Base-by-base conservation (phyloP, 2,888 invertebrate species). In the Synanthedon vespiformis region DNA sequence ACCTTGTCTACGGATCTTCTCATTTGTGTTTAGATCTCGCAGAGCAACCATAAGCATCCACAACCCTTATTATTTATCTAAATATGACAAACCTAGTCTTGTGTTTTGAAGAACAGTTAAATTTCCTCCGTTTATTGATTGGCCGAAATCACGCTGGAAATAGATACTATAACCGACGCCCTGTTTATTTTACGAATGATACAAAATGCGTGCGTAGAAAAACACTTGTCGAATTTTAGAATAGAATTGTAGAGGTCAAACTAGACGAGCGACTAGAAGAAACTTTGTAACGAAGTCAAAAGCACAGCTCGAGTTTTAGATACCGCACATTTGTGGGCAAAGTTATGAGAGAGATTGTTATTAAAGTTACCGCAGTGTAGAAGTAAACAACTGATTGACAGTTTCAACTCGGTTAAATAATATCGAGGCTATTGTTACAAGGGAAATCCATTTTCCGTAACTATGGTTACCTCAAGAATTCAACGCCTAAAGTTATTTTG, bases 281-380 rank as follows among this genome's bases (percentile, higher is more conserved):
- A 58, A 59, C 52, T 58, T 57, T 50, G 47, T 59, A 60, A 59
- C 57, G 53, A 62, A 58, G 59, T 58, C 53, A 56, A 58, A 54
- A 54, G 56, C 54, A 51, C 51, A 40, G 51, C 53, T 56, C 55
- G 57, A 59, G 55, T 56, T 54, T 50, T 51, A 50, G 55, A 61
- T 62, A 53, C 55, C 51, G 54, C 54, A 57, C 52, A 18, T 16
- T 52, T 50, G 54, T 55, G 44, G 55, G 53, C 51, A 51, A 48
- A 49, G 55, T 55, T 52, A 53, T 56, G 12, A 11, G 18, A 55
- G 56, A 56, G 56, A 63, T 63, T 62, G 58, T 59, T 60, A 62
- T 63, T 68, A 61, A 58, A 61, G 57, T 59, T 54, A 56, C 54
- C 51, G 52, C 52, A 59, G 58, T 58, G 18, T 48, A 14, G 16